Conservation (phyloP, 2,888 invertebrate genomes). For the Cephonodes hylas region DNA sequence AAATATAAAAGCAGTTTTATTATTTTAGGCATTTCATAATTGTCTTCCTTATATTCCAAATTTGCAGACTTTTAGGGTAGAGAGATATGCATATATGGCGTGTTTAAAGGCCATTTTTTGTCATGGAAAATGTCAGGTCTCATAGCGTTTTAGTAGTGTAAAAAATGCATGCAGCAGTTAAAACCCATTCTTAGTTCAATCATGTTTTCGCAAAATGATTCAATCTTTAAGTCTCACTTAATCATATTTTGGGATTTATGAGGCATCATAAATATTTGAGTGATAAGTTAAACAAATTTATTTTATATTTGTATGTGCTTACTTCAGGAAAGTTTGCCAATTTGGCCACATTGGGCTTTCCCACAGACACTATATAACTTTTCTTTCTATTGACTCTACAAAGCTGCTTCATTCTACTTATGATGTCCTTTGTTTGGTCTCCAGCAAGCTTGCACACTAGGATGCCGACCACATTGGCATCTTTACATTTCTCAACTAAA, state of each 20-base stretch:
- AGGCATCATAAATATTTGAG: neutral
- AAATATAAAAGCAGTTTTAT: slow-evolving; percentile 25
- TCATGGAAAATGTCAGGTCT: too few relatives aligned
- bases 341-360: slow-evolving; percentile 96
- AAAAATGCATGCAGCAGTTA: too few relatives aligned
- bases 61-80: too few relatives aligned
- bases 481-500: slow-evolving; percentile 94
- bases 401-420: slow-evolving; percentile 86
- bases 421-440: slow-evolving; percentile 87
- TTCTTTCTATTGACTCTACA: slow-evolving; percentile 90
- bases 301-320: slow-evolving; percentile 27
- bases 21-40: too few relatives aligned
- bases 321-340: slow-evolving; percentile 96
- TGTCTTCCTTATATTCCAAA: too few relatives aligned
- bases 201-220: too few relatives aligned
- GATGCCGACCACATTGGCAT: slow-evolving; percentile 92
- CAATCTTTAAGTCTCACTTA: too few relatives aligned
- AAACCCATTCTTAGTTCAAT: too few relatives aligned
- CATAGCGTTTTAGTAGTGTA: too few relatives aligned
- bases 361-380: slow-evolving; percentile 94
- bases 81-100: too few relatives aligned
- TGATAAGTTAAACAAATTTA: neutral
- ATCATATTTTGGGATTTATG: too few relatives aligned
- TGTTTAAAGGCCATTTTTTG: too few relatives aligned
- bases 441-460: slow-evolving; percentile 95